Evolutionary conservation across 2,888 invertebrate species (phyloP).

Genomic region (Embidobia sp.): DNA sequence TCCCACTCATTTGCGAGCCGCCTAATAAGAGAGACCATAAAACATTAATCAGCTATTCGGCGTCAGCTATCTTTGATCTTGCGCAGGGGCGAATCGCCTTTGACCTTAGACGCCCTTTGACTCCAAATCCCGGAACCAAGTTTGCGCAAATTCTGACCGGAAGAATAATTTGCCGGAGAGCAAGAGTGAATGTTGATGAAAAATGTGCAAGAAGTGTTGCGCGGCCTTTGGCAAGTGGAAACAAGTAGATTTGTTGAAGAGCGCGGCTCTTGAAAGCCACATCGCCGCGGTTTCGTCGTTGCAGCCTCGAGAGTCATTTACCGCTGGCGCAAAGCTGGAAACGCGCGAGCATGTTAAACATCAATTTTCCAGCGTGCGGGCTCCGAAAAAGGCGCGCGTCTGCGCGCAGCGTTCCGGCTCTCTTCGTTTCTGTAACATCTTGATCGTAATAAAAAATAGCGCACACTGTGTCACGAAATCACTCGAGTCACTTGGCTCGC

Average conservation of each 20-base stretch:
- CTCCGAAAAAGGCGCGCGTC: slow-evolving; percentile 18
- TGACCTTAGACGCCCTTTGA: no score
- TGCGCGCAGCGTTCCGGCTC: slow-evolving; percentile 19
- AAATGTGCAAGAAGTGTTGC: slow-evolving; percentile 4
- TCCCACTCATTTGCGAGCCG: no score
- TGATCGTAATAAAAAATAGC: slow-evolving; percentile 57
- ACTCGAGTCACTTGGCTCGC: slow-evolving; percentile 53
- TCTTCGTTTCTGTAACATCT: slow-evolving; percentile 28
- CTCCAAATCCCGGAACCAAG: no score
- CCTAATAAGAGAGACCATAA: no score
- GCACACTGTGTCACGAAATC: slow-evolving; percentile 54
- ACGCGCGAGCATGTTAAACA: slow-evolving; percentile 57
- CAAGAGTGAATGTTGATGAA: slow-evolving; percentile 24
- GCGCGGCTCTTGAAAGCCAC: slow-evolving; percentile 48
- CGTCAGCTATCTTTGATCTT: no score
- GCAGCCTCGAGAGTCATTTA: slow-evolving; percentile 51
- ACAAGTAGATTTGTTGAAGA: slow-evolving; percentile 53
- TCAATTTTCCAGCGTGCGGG: slow-evolving; percentile 35
- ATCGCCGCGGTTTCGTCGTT: slow-evolving; percentile 45
- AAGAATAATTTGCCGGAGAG: no score
- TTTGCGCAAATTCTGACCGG: no score
- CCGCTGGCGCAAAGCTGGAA: slow-evolving; percentile 44
- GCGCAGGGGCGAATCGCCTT: no score
- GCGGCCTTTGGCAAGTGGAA: slow-evolving; percentile 23
- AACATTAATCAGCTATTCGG: no score